Evolutionary conservation across 2,113 vertebrate genomes (phyloP).

Genomic region (Ellobius talpinus): DNA sequence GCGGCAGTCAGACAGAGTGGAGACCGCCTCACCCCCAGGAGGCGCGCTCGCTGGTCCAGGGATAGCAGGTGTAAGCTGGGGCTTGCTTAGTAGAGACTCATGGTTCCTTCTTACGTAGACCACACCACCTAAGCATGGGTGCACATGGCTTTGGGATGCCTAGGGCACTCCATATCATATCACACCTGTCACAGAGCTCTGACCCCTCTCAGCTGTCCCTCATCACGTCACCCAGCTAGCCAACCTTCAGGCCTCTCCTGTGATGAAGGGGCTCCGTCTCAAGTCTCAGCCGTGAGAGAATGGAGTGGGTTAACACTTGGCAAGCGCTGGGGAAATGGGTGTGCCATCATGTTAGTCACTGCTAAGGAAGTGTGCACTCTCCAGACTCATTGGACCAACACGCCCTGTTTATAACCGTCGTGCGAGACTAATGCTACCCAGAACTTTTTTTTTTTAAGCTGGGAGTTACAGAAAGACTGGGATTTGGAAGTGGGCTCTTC

Average conservation of each 20-base stretch:
- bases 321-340: neutral
- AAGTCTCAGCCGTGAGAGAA: neutral
- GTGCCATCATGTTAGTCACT: neutral
- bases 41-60: no score
- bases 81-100: neutral
- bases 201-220: neutral
- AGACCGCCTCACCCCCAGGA: no score
- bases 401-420: neutral
- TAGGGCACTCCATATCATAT: rapidly evolving
- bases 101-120: no score
- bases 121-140: rapidly evolving
- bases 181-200: no score
- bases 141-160: rapidly evolving
- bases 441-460: neutral
- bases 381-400: neutral
- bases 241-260: neutral
- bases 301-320: neutral
- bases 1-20: neutral
- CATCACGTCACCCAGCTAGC: neutral
- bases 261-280: no score
- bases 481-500: neutral
- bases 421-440: neutral
- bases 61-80: neutral
- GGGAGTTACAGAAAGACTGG: neutral
- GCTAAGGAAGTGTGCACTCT: rapidly evolving